phyloP scores from a whole-genome alignment of 2,113 vertebrate genomes.

The Colaptes auratus region DNA sequence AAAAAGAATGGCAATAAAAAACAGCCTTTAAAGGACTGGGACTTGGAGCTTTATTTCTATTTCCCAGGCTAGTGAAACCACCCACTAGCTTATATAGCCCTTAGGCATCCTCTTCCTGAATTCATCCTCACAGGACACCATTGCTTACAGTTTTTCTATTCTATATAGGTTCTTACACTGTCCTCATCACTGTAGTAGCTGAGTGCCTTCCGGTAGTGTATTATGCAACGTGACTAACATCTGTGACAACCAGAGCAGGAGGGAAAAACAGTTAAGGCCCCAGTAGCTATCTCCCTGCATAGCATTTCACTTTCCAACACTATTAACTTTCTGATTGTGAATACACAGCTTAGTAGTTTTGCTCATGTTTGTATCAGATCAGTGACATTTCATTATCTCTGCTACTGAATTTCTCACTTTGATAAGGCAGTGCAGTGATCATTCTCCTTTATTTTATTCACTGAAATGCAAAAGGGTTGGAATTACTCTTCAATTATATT shows the following conservation, averaged over 20 bases:
- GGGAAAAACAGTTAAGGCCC: not conserved
- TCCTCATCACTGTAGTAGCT: not conserved
- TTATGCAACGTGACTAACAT: slow-evolving; percentile 31
- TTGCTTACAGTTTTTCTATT: slow-evolving; percentile 22
- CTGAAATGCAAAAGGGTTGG: not conserved
- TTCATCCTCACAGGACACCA: slow-evolving; percentile 28
- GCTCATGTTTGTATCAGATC: not conserved
- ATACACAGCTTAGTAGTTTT: not conserved
- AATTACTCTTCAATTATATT: not conserved
- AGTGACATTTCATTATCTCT: not conserved
- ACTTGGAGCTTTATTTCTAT: slow-evolving; percentile 11
- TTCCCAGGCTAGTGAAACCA: slow-evolving; percentile 16
- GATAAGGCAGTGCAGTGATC: not conserved
- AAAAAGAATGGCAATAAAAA: not conserved
- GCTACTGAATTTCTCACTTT: not conserved
- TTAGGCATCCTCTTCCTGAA: slow-evolving; percentile 15
- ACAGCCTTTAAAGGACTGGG: not conserved
- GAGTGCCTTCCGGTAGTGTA: slow-evolving; percentile 26
- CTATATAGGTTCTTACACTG: not conserved
- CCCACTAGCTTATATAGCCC: not conserved
- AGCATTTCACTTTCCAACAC: slow-evolving; percentile 3
- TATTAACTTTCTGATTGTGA: slow-evolving; percentile 41
- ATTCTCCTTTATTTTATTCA: not conserved
- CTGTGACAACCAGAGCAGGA: slow-evolving; percentile 45
- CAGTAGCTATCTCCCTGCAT: not conserved